Base-by-base conservation (phyloP, 1,140 invertebrate genomes). In the Lepidotrigona ventralis region DNA sequence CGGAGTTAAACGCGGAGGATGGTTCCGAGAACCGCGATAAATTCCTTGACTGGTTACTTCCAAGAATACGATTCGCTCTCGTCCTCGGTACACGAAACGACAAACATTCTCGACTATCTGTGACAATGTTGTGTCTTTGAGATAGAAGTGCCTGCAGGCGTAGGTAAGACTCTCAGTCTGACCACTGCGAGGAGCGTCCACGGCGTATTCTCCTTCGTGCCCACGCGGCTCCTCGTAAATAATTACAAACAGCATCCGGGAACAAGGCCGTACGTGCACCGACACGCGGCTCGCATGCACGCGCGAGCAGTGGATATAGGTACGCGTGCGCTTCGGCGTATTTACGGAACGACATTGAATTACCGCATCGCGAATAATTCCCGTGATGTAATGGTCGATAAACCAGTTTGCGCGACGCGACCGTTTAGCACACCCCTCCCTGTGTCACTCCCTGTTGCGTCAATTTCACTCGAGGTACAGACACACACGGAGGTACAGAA, bases 371-470 rank as follows among this genome's bases (percentile, higher is more conserved):
- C 58, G 66, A 78, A 77, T 83, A 83, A 83, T 66, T 83, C 79
- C 79, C 75, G 69, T 81, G 87, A 89, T 88, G 85, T 88, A 89
- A 89, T 75, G 76, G 53, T 79, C 86, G 81, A 88, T 89, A 89
- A 89, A 89, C 84, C 85, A 82, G 87, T 88, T 89, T 85, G 78
- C 64, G 80, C 64, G 79, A 82, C 79, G n/a, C 84, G 63, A 9
- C 39, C 68, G 76, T n/a, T 88, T 75, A 73, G 51, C 79, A 53
- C 79, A 53, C 79, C 53, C 74, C 60, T 39, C 79, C 53, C 26
- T 2, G 69, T 2, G 69, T 68, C 73, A 69, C 68, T 46, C 39
- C 39, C 39, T 29, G 21, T 29, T 73, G 56, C 29, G 29, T 46
- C 26, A 51, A 33, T 85, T 76, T 63, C 60, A 15, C 8, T 77